Evolutionary conservation across 2,113 vertebrate genomes (phyloP), one percentile per base, ranked within the genome.

Genomic region (Carollia perspicillata): DNA sequence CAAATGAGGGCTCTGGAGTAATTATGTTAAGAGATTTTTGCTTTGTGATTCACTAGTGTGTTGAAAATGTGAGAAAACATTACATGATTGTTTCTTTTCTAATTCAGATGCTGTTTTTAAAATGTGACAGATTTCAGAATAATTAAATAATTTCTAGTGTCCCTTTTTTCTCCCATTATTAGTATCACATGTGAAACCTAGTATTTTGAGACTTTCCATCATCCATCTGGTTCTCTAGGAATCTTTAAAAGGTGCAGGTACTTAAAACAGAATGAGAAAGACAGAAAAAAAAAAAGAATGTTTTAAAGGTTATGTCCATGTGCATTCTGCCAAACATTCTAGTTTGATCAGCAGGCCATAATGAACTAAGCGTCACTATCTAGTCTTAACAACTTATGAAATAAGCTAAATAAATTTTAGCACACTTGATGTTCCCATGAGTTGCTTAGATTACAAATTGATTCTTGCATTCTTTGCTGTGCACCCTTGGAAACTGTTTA

Each of bases 121-220:
- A 90, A 95, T 78, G 60, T 83, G 91, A 94, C 95, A 96, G 88
- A 65, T 96, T 97, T 97, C 77, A 92, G 90, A 93, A 94, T 51
- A 78, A 92, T 77, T 92, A 95, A 97, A 97, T 96, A 89, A 95
- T 95, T 92, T 51, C 65, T 87, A 85, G 49, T 42, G 63, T 96
- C 66, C 74, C 30, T 88, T 94, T 85, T 71, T 87, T 35, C 8
- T 79, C 49, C 68, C 55, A 96, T 93, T 95, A 95, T 96, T 97
- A 96, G 60, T 90, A 81, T 95, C 93, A 93, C 17, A 30, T 30
- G 68, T 86, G 77, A 94, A 97, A 96, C 92, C 66, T 58, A 60
- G 60, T 95, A 74, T 96, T 97, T 92, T 95, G 93, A 96, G 87
- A 88, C 35, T 81, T 92, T 93, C 60, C 37, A 47, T 90, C 30